Conservation (phyloP, 1,140 invertebrate genomes). For the Pseudomyrmex gracilis region DNA sequence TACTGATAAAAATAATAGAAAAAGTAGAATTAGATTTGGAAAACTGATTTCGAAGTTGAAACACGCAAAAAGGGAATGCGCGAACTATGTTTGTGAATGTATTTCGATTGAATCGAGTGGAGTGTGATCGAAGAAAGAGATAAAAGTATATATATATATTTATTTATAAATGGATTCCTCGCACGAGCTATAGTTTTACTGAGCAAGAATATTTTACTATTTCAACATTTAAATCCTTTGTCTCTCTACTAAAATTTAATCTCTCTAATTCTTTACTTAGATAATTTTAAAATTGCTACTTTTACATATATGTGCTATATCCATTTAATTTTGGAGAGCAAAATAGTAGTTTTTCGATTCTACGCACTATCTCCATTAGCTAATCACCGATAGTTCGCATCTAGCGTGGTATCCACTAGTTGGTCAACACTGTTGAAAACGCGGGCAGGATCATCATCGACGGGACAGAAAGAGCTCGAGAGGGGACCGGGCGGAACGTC, state of each 20-base stretch:
- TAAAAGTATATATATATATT: not conserved
- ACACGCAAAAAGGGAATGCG: not conserved
- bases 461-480: slow-evolving; percentile 58
- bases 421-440: slow-evolving; percentile 48
- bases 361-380: slow-evolving; percentile 24
- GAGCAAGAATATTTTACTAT: no score
- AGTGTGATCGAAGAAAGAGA: not conserved
- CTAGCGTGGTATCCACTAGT: slow-evolving; percentile 39
- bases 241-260: not conserved
- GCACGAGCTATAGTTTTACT: no score
- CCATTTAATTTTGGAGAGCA: not conserved
- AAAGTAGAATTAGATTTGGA: not conserved
- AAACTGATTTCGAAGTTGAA: not conserved
- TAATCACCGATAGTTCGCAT: slow-evolving; percentile 44
- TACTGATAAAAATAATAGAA: not conserved
- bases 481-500: slow-evolving; percentile 59
- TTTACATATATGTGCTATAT: not conserved
- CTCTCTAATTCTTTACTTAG: no score
- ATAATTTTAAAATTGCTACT: not conserved
- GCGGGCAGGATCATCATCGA: slow-evolving; percentile 55
- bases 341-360: not conserved
- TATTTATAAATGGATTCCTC: not conserved
- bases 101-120: not conserved
- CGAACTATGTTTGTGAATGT: not conserved
- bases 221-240: no score